These are phyloP conservation scores for Siniperca scherzeri DNA, from an alignment of 2,797 vertebrate species.

Conservation along the genomic window DNA sequence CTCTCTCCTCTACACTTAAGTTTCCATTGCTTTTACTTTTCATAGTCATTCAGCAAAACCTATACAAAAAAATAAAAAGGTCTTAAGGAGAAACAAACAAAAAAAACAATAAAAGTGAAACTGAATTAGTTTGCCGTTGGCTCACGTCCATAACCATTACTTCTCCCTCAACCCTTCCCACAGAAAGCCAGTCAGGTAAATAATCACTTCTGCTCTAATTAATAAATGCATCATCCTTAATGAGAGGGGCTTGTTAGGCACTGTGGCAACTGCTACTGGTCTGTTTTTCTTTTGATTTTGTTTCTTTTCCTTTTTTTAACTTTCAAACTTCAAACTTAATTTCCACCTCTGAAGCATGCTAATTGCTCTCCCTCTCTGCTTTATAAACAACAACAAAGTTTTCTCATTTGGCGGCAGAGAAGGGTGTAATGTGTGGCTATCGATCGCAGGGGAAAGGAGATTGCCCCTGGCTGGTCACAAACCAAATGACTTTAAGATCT, in stretches of 20 bases:
- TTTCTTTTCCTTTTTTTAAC: conserved; percentile 48
- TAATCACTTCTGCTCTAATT: conserved; percentile 73
- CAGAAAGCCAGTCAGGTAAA: conserved; percentile 76
- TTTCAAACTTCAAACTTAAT: conserved; percentile 70
- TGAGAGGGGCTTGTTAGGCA: conserved; percentile 75
- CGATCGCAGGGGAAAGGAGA: conserved; percentile 67
- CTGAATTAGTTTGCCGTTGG: conserved; percentile 58
- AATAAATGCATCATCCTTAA: conserved; percentile 81
- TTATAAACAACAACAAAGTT: conserved; percentile 66
- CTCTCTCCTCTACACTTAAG: conserved; percentile 11
- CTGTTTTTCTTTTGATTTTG: conserved; percentile 67
- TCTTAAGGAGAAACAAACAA: conserved; percentile 69
- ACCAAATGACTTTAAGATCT: conserved; percentile 62
- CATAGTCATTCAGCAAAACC: conserved; percentile 43
- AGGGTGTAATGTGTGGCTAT: conserved; percentile 69
- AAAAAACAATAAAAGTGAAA: conserved; percentile 68
- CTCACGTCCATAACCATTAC: conserved; percentile 66
- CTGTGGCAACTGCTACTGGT: conserved; percentile 61
- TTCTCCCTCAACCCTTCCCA: conserved; percentile 29
- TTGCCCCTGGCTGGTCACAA: conserved; percentile 62
- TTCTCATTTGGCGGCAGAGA: conserved; percentile 71
- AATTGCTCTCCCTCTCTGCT: conserved; percentile 59
- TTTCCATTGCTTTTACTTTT: conserved; percentile 53
- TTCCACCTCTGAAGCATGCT: conserved; percentile 68
- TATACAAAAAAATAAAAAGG: conserved; percentile 46